Base-by-base conservation (phyloP, 92 coral and sea anemone species). In the Chrysogorgia sp. region DNA sequence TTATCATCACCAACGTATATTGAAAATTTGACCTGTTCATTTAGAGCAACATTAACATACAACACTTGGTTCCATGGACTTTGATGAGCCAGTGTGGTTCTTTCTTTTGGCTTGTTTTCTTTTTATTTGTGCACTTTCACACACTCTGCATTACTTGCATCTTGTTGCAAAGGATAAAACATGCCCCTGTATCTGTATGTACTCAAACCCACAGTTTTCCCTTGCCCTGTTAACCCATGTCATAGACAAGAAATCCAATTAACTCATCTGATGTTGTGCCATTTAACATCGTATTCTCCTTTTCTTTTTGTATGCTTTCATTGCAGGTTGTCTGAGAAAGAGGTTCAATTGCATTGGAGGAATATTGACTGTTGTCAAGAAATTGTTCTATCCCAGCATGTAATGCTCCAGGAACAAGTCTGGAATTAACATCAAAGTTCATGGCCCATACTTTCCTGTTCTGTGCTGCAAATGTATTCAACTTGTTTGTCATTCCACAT, bases 311-410 rank as follows among this genome's bases (percentile, higher is more conserved):
- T 79, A 82, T 26, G 7, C 7, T 5, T 0, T 25, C 17, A 19
- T 68, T 37, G 32, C 91, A 88, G 24, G 85, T 74, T n/a, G 21
- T 48, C 32, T 45, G 50, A 48, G 86, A 58, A 5, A 83, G 80
- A 14, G 33, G 2, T 47, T 87, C 86, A 1, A 84, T 86, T 8
- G 91, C 83, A 7, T 56, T 22, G 84, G 2, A 13, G 88, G 86
- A 26, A 83, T 34, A 63, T 86, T 86, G 9, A 86, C 19, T 58
- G 79, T 83, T 0, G 82, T 67, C 43, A 89, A 14, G 0, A 80
- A 14, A 40, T 72, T 79, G 40, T 75, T 75, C 84, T 49, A 86
- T 79, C 14, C 90, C 90, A 32, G 90, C 47, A 33, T 89, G 88
- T 0, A 89, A 71, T 25, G 81, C 71, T 7, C 79, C 92, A 13